A percentile compares a stretch with the other conserved stretches of the same genome.
Evolutionary conservation across 2,113 vertebrate species (phyloP).

Genomic region (Nematolebias whitei): DNA sequence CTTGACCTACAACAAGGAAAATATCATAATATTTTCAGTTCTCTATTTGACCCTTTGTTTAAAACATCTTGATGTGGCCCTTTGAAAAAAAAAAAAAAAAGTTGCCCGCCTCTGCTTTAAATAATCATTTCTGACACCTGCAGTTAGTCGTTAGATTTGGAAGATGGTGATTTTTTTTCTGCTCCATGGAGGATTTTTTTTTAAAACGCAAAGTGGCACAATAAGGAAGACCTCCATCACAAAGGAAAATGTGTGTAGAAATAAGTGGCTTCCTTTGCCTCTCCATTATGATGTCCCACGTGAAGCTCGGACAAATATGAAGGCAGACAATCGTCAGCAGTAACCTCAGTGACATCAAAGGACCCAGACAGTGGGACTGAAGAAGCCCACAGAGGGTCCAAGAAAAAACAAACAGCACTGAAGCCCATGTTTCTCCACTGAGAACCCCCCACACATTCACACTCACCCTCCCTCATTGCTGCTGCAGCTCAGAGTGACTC

Average conservation of each 20-base stretch:
- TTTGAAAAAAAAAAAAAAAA: too few species aligned
- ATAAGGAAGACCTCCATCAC: slow-evolving; percentile 83
- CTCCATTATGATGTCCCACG: slow-evolving; percentile 56
- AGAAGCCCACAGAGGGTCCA: slow-evolving; percentile 68
- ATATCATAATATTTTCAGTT: too few species aligned
- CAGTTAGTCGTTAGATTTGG: slow-evolving; percentile 71
- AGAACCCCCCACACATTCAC: slow-evolving; percentile 11
- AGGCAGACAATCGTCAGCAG: slow-evolving; percentile 77
- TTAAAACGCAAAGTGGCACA: slow-evolving; percentile 79
- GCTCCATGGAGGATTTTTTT: slow-evolving; percentile 79
- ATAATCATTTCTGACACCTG: slow-evolving; percentile 43
- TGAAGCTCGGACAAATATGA: slow-evolving; percentile 66
- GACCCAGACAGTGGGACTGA: slow-evolving; percentile 68
- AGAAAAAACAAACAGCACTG: slow-evolving; percentile 71
- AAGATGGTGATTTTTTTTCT: slow-evolving; percentile 76
- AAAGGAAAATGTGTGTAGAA: slow-evolving; percentile 81
- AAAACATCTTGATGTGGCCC: too few species aligned
- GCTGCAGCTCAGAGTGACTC: slow-evolving; percentile 49
- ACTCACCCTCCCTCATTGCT: slow-evolving; percentile 9
- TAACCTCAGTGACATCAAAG: slow-evolving; percentile 79
- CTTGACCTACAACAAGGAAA: too few species aligned
- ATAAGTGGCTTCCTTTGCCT: slow-evolving; percentile 72
- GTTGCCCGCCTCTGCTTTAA: too few species aligned
- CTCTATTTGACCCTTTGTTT: too few species aligned
- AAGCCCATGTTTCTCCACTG: slow-evolving; percentile 53